Base-by-base conservation (phyloP, 1,140 invertebrate species). In the Colletes gigas region DNA sequence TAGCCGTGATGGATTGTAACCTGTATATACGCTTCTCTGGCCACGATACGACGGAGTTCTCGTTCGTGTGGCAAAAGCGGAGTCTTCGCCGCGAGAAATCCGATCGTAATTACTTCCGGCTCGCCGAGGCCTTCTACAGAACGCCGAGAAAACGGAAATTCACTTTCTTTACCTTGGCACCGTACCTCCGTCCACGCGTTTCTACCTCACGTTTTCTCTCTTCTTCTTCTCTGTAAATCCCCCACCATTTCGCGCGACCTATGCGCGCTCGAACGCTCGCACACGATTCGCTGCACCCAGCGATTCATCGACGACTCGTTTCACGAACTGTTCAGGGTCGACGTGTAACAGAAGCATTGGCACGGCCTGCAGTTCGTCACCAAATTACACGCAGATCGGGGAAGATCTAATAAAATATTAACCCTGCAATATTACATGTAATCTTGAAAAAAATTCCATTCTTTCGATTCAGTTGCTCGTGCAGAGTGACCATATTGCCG, bases 101-200 rank as follows among this genome's bases (percentile, higher is more conserved):
- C 83, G 81, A 83, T 88, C 84, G 89, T 87, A 87, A 89, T 88
- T 89, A 88, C 87, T 90, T 90, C 89, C 89, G 89, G 85, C 77
- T 87, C 69, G 80, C 70, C 67, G 68, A 69, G 81, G 75, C 75
- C 81, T 88, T 85, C 70, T 77, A 80, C 14, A 78, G 86, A 81
- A 85, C 76, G 67, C 59, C 57, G 73, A 81, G 81, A 81, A 81
- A 85, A 88, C 86, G 81, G 86, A 88, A 88, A 85, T 85, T 88
- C 79, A 83, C 87, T 88, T 88, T 88, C 86, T 83, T 88, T 80
- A 76, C 71, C 80, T 85, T 85, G 84, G 83, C 79, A 78, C 14
- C 69, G 60, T 74, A 68, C 44, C 72, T 70, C 66, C 69, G 30
- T 44, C 55, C 41, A 19, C 21, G 14, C 50, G 10, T 15, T 0